Evolutionary conservation across 2,797 vertebrate genomes (phyloP).

Genomic region (Pantherophis vulpinus): DNA sequence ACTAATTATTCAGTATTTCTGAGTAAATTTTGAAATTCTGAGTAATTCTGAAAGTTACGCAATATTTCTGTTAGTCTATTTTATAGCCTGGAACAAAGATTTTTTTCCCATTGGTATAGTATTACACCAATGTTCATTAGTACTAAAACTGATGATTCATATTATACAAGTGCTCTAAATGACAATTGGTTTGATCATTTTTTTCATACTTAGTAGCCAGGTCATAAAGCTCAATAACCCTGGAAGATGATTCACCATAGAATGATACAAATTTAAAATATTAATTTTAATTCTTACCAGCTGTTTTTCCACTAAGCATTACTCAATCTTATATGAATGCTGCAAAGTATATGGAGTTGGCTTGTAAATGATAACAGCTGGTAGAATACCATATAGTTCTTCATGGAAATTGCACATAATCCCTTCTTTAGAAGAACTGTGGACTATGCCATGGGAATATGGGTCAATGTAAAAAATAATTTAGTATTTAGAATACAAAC

Average conservation of each 20-base stretch:
- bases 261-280: background rate
- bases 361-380: background rate
- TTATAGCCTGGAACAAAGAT: background rate
- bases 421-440: background rate
- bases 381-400: background rate
- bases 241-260: background rate
- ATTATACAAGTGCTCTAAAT: background rate
- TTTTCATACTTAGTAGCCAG: background rate
- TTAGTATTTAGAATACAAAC: background rate
- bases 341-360: background rate
- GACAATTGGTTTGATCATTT: background rate
- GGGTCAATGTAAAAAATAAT: background rate
- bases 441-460: background rate
- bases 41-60: background rate
- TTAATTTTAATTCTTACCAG: background rate
- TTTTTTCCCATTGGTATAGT: background rate
- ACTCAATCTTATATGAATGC: background rate
- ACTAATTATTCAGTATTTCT: conserved; percentile 1
- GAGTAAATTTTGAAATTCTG: fast-evolving
- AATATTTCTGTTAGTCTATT: background rate
- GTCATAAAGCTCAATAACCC: background rate
- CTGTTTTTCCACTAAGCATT: background rate
- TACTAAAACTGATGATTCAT: background rate
- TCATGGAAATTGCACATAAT: background rate
- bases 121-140: background rate